Conservation (phyloP, 2,888 invertebrate genomes). For the Sepiola atlantica region DNA sequence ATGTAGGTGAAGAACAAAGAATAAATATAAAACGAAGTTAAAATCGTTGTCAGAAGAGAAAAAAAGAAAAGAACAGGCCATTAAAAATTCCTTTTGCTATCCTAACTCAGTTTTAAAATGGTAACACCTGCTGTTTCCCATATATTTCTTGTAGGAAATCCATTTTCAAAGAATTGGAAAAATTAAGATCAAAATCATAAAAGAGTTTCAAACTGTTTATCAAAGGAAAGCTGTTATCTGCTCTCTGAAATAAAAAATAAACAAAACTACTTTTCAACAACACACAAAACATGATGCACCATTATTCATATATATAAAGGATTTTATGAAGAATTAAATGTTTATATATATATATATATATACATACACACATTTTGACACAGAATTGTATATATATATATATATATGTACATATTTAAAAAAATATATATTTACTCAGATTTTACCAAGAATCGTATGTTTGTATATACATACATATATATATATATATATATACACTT, state of each 20-base stretch:
- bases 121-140: slow-evolving; percentile 21
- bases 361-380: background rate
- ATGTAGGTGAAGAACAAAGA: background rate
- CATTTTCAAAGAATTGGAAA: background rate
- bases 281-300: background rate
- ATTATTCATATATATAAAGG: background rate
- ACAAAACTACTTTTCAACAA: background rate
- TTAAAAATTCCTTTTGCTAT: slow-evolving; percentile 20
- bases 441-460: no score
- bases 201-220: background rate
- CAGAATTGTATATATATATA: background rate
- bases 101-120: slow-evolving; percentile 20
- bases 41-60: background rate
- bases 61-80: background rate
- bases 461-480: no score
- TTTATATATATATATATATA: background rate
- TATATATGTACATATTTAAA: background rate
- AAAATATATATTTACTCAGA: no score
- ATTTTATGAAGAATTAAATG: no score
- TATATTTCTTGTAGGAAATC: background rate
- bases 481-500: no score
- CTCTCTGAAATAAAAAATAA: background rate
- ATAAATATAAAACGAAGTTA: background rate
- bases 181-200: slow-evolving; percentile 21
- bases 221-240: background rate